These are phyloP conservation scores for Urosaurus nigricauda DNA, from an alignment of 2,797 vertebrate species.

Conservation along the genomic window DNA sequence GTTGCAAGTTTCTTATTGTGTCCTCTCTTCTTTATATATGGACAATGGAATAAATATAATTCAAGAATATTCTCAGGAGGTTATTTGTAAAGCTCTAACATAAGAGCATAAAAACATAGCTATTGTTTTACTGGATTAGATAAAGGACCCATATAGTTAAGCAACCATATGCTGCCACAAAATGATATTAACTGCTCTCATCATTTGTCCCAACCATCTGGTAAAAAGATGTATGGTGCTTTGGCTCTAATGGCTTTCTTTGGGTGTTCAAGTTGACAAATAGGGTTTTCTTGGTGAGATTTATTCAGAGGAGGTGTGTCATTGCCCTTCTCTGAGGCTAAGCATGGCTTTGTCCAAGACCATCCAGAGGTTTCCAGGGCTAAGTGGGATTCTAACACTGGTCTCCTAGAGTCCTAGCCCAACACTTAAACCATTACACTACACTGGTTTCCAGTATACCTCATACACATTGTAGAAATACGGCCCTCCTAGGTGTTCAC, in stretches of 20 bases:
- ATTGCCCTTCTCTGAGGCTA: no score
- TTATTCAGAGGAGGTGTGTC: no score
- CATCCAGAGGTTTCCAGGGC: no score
- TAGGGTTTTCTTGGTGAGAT: no score
- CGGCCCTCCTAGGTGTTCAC: not conserved
- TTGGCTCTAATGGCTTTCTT: not conserved
- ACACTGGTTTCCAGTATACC: not conserved
- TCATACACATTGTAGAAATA: not conserved
- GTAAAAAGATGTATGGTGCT: not conserved
- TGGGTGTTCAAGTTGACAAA: no score
- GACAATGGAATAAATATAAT: not conserved
- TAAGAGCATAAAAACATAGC: not conserved
- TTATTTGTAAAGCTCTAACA: not conserved
- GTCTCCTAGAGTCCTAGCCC: no score
- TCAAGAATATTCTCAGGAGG: not conserved
- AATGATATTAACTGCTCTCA: not conserved
- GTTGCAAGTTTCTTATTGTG: not conserved
- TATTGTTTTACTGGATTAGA: not conserved
- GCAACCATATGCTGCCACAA: not conserved
- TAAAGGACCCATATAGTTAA: not conserved
- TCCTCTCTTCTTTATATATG: not conserved
- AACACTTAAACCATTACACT: no score
- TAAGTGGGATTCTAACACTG: no score
- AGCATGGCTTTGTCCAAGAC: no score
- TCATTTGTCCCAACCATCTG: not conserved